These are phyloP conservation scores for Lasaia peninsularis DNA, from an alignment of 1,140 invertebrate species.

Conservation along the genomic window DNA sequence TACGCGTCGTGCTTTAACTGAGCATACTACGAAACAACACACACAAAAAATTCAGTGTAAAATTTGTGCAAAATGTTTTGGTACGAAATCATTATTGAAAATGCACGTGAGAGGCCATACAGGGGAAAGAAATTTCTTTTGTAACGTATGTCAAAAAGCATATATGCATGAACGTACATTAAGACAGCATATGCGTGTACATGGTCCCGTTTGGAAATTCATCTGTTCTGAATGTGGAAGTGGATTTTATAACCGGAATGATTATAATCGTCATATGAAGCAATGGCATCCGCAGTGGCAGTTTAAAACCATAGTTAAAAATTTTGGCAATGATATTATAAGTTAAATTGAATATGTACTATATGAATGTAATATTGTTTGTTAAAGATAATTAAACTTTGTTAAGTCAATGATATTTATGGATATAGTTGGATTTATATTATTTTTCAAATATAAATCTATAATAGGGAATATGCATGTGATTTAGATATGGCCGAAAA, in stretches of 20 bases:
- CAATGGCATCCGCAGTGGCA: constrained; percentile 68
- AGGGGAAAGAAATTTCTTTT: constrained; percentile 80
- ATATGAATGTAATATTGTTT: too few relatives aligned
- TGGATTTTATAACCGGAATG: constrained; percentile 68
- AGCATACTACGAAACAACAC: constrained; percentile 73
- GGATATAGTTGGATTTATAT: too few relatives aligned
- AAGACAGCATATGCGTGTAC: constrained; percentile 83
- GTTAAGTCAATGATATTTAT: too few relatives aligned
- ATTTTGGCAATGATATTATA: constrained; percentile 35
- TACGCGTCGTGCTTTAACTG: constrained; percentile 54
- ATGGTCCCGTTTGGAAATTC: constrained; percentile 77
- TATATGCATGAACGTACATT: constrained; percentile 84
- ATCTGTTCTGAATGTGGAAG: constrained; percentile 75
- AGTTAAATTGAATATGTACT: too few relatives aligned
- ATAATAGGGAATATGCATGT: too few relatives aligned
- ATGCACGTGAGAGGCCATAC: constrained; percentile 85
- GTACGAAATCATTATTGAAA: constrained; percentile 79
- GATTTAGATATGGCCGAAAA: too few relatives aligned
- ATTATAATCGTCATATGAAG: constrained; percentile 65
- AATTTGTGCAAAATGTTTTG: constrained; percentile 77
- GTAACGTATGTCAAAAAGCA: constrained; percentile 77
- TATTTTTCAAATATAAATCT: too few relatives aligned
- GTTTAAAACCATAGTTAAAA: constrained; percentile 50
- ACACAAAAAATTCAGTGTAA: constrained; percentile 77
- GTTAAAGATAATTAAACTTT: too few relatives aligned